Base-by-base conservation (phyloP, 2,888 invertebrate genomes). In the Oscheius sp. region DNA sequence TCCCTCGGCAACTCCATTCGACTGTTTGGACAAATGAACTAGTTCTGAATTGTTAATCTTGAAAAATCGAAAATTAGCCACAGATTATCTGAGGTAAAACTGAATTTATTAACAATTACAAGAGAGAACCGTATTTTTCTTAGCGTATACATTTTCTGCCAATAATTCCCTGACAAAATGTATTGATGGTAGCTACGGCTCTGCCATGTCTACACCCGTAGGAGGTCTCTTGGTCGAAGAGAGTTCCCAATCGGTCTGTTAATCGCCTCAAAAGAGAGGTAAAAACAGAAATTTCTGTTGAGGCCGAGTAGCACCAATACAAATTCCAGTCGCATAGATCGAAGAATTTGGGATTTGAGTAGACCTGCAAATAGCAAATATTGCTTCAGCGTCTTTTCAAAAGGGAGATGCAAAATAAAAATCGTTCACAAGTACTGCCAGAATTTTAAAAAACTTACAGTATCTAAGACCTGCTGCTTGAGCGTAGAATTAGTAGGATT, bases 321-420 rank as follows among this genome's bases (percentile, higher is more conserved):
- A 79, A 70, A 48, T 76, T 76, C 76, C 76, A 79, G 55, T 79
- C 79, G 64, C 79, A 79, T 42, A 79, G 69, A 46, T 79, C 79
- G 57, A 75, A 79, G 42, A 64, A 66, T 31, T 72, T 73, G 3
- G 79, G 76, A 42, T 72, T 70, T 3, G 75, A 37, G 64, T 79
- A 79, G 23, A 79, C 78, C 78, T 78, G 70, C 4, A 71, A 66
- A 33, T 10, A 17, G 2, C n/a, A 27, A 29, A 29, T 3, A 3
- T 55, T n/a, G 33, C 3, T 27, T 29, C 25, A n/a, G 0, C 6
- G 34, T 17, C 3, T n/a, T 2, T n/a, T n/a, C n/a, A n/a, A n/a
- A n/a, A n/a, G n/a, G n/a, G n/a, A n/a, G n/a, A n/a, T n/a, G n/a
- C n/a, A n/a, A n/a, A n/a, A n/a, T n/a, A n/a, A n/a, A n/a, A n/a